Evolutionary conservation across 2,888 invertebrate genomes (phyloP), one percentile per base, ranked within the genome.

Genomic region (Agonopterix heracliana): DNA sequence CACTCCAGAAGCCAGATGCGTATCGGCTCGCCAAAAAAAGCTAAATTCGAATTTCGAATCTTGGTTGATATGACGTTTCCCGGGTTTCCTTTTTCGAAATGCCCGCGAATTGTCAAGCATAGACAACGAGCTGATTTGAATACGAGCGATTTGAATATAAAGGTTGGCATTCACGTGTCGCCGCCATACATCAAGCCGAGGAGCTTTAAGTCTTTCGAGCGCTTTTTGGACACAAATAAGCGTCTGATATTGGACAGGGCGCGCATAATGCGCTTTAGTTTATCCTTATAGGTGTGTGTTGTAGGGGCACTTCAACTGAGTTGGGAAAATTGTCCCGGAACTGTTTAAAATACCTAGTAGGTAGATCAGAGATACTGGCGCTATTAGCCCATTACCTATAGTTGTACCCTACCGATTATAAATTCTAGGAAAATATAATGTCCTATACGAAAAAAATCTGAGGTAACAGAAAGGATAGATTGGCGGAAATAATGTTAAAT

Each of bases 211-310:
- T 86, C 87, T 85, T 80, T 61, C 80, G 81, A 80, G 77, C 82
- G 83, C 86, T 82, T 85, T 84, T 85, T 61, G 79, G 85, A 83
- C 86, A 81, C 85, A 88, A 86, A 87, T 88, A 86, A 83, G 84
- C 81, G 78, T 81, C 76, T 78, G 79, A 78, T 73, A 74, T 75
- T 77, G 71, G 78, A 81, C 74, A 73, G 78, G 68, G 66, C 57
- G 65, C 70, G 78, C 75, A 81, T 84, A 82, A 84, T 83, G 66
- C 66, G 66, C 55, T 61, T 64, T 64, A 68, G 70, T 71, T 77
- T 71, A 40, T 38, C 38, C 26, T 26, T 26, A 26, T 26, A 26
- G 26, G 26, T 26, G 26, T 26, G 7, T 26, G 26, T 26, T 26
- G 26, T 26, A 26, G 26, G 26, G 26, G 7, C 26, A 26, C 26